Percentiles rank a stretch among this genome's conserved stretches.
Conservation (phyloP, 2,113 vertebrate genomes). For the Galbula dea region DNA sequence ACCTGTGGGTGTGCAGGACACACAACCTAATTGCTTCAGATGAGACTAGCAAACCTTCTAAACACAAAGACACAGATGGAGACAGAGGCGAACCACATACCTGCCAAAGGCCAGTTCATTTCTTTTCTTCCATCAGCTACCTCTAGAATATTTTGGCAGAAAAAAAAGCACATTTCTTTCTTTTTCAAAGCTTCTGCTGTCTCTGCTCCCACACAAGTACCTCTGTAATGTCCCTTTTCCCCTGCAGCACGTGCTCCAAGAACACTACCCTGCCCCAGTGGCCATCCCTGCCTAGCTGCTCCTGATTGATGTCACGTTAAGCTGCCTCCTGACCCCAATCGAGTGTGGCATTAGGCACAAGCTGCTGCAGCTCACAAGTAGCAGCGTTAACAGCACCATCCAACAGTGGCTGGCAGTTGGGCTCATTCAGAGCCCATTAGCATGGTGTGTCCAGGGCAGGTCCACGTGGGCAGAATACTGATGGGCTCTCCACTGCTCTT, state of each 20-base stretch:
- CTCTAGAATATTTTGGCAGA: background rate
- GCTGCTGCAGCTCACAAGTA: background rate
- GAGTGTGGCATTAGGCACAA: background rate
- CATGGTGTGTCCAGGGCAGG: background rate
- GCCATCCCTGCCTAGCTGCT: background rate
- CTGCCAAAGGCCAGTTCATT: background rate
- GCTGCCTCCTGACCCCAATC: background rate
- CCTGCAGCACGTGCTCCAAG: background rate
- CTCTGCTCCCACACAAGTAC: background rate
- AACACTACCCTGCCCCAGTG: background rate
- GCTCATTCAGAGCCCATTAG: slow-evolving; percentile 13
- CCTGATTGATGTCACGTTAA: background rate
- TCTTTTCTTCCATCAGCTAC: background rate
- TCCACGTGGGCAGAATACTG: background rate
- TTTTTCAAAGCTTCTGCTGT: background rate
- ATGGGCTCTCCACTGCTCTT: background rate
- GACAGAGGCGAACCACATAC: background rate
- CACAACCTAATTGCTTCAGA: background rate
- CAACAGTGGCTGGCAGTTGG: background rate
- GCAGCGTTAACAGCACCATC: background rate
- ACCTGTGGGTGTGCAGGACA: background rate
- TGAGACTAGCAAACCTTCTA: background rate
- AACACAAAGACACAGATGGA: background rate
- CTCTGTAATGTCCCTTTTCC: background rate
- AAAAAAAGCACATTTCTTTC: background rate